Evolutionary conservation across 2,888 invertebrate species (phyloP), one percentile per base, ranked within the genome.

Genomic region (Cyclophora punctaria): DNA sequence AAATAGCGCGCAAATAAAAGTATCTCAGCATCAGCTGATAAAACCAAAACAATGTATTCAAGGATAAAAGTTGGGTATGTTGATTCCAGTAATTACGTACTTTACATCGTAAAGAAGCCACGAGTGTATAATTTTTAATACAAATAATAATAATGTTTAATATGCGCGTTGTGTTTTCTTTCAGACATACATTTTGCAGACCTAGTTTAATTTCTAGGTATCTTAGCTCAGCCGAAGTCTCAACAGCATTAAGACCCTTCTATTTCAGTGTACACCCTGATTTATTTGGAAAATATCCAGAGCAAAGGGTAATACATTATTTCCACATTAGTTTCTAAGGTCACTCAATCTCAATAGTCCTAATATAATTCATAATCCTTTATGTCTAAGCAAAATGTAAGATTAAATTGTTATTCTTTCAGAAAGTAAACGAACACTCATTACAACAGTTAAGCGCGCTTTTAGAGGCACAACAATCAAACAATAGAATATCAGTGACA

Each of bases 231-330:
- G 93, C 94, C 35, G 96, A 98, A 89, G 92, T 97, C 33, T 94
- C 97, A 0, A 94, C 97, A 34, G 98, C 98, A 0, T 85, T 98
- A 45, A 90, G 98, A 54, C 98, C 98, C 3, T 98, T 98, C 81
- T 98, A 97, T 83, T 98, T 98, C 78, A 94, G 94, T 52, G 98
- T 98, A 3, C 98, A 98, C 89, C 98, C 98, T 6, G 98, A 98
- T 88, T 90, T 98, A 45, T 98, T 98, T 89, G 96, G 96, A 49
- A 94, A 95, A 82, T 93, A 94, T 90, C 98, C 98, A 41, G 92
- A 92, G 71, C 96, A 98, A 87, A 91, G 95, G 80, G 96, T 96
- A 89, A 85, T 41, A 37, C 37, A 37, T 37, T 2, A 5, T 37
- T 37, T 20, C 20, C 20, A 20, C 20, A 1, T 20, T 20, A 20